Evolutionary conservation across 2,888 invertebrate species (phyloP).

Genomic region (Zootermopsis nevadensis): DNA sequence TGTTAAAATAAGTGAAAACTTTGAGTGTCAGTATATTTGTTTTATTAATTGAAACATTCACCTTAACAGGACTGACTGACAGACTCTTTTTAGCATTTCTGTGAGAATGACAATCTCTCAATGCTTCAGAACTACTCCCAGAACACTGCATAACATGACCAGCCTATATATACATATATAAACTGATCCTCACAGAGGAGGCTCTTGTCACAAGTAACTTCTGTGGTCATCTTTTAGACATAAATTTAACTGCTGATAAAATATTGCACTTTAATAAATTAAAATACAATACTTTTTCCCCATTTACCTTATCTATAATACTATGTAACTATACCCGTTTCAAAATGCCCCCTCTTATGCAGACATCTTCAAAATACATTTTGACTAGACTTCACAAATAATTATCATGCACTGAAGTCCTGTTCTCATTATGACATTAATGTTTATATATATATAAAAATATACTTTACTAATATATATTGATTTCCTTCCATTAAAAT

Average conservation of each 20-base stretch:
- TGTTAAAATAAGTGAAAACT: no score
- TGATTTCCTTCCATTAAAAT: slow-evolving; percentile 18
- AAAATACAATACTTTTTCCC: neutral
- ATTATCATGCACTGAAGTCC: neutral
- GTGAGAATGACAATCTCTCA: neutral
- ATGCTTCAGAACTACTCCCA: no score
- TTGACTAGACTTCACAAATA: neutral
- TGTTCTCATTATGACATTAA: neutral
- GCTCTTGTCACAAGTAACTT: neutral
- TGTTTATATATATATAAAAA: slow-evolving; percentile 14
- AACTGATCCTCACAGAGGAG: neutral
- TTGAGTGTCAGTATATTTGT: no score
- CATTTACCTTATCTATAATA: neutral
- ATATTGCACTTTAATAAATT: neutral
- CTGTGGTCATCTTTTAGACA: neutral
- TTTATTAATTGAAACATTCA: neutral
- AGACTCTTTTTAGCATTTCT: neutral
- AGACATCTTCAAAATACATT: neutral
- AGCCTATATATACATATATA: no score
- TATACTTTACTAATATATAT: slow-evolving; percentile 13
- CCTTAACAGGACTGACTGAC: neutral
- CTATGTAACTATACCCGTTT: slow-evolving; percentile 27
- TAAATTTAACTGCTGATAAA: neutral
- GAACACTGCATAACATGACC: no score
- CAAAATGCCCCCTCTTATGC: neutral